These are phyloP conservation scores for Drosophila lutescens DNA, from an alignment of 2,888 invertebrate genomes.

Conservation along the genomic window DNA sequence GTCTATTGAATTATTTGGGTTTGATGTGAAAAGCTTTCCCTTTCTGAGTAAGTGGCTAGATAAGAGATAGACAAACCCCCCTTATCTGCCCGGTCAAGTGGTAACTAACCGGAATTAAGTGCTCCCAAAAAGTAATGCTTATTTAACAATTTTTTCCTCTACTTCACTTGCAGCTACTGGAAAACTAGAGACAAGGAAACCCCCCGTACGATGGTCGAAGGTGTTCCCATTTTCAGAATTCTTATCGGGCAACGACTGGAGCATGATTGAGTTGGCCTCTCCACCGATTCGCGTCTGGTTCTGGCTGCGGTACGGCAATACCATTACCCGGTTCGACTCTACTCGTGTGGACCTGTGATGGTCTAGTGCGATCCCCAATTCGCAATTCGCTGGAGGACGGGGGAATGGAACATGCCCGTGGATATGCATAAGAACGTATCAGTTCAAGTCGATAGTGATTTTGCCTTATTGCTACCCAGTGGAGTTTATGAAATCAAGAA, in stretches of 20 bases:
- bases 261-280: constrained; percentile 31
- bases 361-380: constrained; percentile 12
- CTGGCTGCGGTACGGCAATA: background rate
- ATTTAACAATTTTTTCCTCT: constrained; percentile 4
- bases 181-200: background rate
- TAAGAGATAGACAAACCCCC: constrained; percentile 38
- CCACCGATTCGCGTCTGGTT: constrained; percentile 10
- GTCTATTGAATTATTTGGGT: constrained; percentile 7
- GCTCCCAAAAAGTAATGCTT: background rate
- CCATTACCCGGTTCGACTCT: background rate
- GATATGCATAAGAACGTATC: constrained; percentile 91
- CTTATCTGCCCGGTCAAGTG: constrained; percentile 31
- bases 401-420: constrained; percentile 79
- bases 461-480: constrained; percentile 90
- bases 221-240: constrained; percentile 9
- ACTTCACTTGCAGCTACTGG: constrained; percentile 21
- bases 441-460: constrained; percentile 93
- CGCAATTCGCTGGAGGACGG: constrained; percentile 1
- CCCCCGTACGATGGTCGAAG: background rate
- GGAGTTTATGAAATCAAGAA: constrained; percentile 92
- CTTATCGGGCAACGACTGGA: constrained; percentile 34
- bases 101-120: background rate
- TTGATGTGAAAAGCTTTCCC: background rate
- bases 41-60: constrained; percentile 18
- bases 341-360: constrained; percentile 24